phyloP scores from a whole-genome alignment of 1,140 invertebrate species.

The Nymphalis io region DNA sequence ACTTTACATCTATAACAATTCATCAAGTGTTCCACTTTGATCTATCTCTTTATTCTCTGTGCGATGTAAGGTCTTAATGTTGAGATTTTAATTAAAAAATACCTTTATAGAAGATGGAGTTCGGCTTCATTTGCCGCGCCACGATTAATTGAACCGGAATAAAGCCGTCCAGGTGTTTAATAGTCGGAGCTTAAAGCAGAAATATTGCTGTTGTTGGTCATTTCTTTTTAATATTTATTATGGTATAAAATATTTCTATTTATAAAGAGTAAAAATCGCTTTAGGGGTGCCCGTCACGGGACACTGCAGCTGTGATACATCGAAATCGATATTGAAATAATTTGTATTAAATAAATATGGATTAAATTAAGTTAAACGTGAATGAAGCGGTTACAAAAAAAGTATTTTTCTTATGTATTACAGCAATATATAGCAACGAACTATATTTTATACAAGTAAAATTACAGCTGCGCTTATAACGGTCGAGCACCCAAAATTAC shows the following conservation, averaged over 20 bases:
- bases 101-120: constrained; percentile 17
- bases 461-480: neutral
- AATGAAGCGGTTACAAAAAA: no score
- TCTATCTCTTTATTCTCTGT: neutral
- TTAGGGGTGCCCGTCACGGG: neutral
- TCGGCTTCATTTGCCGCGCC: constrained; percentile 18
- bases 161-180: constrained; percentile 24
- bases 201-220: constrained; percentile 15
- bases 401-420: no score
- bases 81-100: constrained; percentile 28
- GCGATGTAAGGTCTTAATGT: constrained; percentile 9
- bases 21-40: neutral
- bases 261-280: neutral
- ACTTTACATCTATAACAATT: neutral
- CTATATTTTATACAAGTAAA: no score
- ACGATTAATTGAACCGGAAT: constrained; percentile 26
- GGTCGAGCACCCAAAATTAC: neutral
- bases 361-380: no score
- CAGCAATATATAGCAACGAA: no score
- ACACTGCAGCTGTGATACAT: no score
- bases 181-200: constrained; percentile 15
- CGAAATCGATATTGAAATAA: no score
- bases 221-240: constrained; percentile 12
- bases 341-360: no score
- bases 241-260: neutral